Percentiles rank a stretch among this genome's conserved stretches.
These are phyloP conservation scores for Tipula unca DNA, from an alignment of 2,888 invertebrate species.

Conservation along the genomic window DNA sequence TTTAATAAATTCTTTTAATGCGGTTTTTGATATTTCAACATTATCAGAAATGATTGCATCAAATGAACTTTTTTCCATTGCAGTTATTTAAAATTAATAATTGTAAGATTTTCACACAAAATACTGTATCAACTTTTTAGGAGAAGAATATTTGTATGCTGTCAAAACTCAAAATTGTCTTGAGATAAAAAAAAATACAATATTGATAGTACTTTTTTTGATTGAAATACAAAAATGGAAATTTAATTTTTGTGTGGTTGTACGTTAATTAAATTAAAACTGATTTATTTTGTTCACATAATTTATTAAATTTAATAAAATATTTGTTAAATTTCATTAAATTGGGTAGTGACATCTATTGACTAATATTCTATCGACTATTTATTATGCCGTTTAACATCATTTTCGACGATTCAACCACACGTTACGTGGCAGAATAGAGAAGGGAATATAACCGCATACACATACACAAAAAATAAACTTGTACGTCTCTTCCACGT, in stretches of 20 bases:
- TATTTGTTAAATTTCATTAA: not conserved
- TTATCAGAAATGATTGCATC: not conserved
- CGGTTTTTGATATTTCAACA: not conserved
- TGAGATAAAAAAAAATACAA: not conserved
- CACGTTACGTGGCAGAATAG: slow-evolving; percentile 18
- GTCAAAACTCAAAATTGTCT: not conserved
- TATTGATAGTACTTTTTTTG: not conserved
- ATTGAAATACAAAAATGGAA: not conserved
- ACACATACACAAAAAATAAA: not conserved
- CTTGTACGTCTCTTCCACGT: slow-evolving; percentile 19
- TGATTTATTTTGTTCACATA: not conserved
- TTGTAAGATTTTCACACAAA: not conserved
- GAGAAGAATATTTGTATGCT: not conserved
- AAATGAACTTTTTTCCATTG: slow-evolving; percentile 3
- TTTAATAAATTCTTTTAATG: slow-evolving; percentile 18
- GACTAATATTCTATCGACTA: not conserved
- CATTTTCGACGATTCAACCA: not conserved
- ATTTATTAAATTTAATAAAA: not conserved
- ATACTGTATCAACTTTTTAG: not conserved
- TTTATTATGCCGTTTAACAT: not conserved
- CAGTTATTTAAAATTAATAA: not conserved
- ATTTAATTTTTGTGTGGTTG: not conserved
- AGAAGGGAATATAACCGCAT: slow-evolving; percentile 10
- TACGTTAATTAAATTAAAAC: not conserved
- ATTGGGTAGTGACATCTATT: not conserved